Evolutionary conservation across 2,113 vertebrate species (phyloP).

Genomic region (Vulpes vulpes): DNA sequence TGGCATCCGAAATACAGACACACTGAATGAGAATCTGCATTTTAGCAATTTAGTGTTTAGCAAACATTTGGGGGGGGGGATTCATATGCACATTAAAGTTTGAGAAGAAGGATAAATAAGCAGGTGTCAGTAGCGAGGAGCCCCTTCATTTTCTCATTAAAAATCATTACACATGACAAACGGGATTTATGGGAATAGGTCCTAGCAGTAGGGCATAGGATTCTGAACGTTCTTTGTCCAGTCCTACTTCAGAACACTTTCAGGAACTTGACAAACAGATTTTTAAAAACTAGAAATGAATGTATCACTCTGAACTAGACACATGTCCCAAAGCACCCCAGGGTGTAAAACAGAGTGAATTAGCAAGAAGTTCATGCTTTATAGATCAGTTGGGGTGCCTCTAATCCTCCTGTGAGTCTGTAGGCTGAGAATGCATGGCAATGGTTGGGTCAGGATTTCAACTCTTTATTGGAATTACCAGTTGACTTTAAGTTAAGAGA

Average conservation of each 20-base stretch:
- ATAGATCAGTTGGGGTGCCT: neutral
- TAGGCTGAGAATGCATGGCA: neutral
- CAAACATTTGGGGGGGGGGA: neutral
- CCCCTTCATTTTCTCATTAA: neutral
- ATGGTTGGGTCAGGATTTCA: neutral
- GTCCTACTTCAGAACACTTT: constrained; percentile 36
- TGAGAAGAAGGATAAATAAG: neutral
- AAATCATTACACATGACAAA: neutral
- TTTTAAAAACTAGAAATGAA: constrained; percentile 46
- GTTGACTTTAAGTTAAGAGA: neutral
- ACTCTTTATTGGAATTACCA: constrained; percentile 34
- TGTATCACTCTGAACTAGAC: constrained; percentile 36
- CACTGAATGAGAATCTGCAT: neutral
- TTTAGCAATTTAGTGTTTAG: neutral
- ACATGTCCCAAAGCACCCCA: constrained; percentile 1
- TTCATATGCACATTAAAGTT: neutral
- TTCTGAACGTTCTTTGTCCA: neutral
- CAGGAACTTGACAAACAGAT: neutral
- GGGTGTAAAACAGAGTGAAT: constrained; percentile 39
- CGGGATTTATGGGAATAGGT: neutral
- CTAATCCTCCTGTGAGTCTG: neutral
- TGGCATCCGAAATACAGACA: neutral
- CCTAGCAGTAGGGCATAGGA: neutral
- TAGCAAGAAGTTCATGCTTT: constrained; percentile 48
- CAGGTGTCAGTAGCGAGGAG: neutral